Percentiles rank a stretch among this genome's conserved stretches.
These are phyloP conservation scores for Stichopus horrens DNA, from an alignment of 53 echinoderm and acorn worm species.

Conservation along the genomic window DNA sequence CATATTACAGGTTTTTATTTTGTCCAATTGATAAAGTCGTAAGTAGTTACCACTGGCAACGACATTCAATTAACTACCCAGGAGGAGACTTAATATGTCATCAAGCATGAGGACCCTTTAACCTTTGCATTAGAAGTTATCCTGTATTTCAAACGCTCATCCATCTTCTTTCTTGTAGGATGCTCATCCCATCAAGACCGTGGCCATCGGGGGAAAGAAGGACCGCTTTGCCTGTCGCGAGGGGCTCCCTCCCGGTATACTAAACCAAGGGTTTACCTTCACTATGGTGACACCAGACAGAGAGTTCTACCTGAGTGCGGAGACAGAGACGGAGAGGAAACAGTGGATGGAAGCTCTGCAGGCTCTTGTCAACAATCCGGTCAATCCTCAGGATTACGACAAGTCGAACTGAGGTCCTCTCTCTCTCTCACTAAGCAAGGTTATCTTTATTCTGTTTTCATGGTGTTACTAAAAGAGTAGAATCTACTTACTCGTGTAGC, in stretches of 20 bases:
- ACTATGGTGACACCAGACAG: constrained; percentile 89
- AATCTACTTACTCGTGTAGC: no score
- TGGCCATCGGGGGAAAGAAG: constrained; percentile 65
- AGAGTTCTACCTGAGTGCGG: constrained; percentile 90
- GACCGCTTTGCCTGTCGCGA: constrained; percentile 79
- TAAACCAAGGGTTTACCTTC: constrained; percentile 86
- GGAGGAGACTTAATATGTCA: no score
- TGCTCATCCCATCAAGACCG: constrained; percentile 75
- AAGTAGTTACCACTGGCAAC: no score
- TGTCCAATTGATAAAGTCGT: no score
- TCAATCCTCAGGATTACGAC: constrained; percentile 59
- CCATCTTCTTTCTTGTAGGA: constrained; percentile 58
- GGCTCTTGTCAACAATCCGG: constrained; percentile 62
- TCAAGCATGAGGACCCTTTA: no score
- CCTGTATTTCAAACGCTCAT: not conserved
- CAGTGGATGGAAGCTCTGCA: constrained; percentile 80
- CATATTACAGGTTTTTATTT: no score
- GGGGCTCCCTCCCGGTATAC: constrained; percentile 85
- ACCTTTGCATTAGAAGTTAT: not conserved
- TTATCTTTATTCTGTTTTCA: no score
- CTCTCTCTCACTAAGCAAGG: no score
- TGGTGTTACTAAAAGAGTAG: no score
- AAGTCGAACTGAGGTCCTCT: constrained; percentile 8
- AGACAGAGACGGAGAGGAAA: constrained; percentile 74
- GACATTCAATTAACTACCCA: no score